Percentiles rank a stretch among this genome's conserved stretches.
Evolutionary conservation across 2,888 invertebrate genomes (phyloP).

Genomic region (Cryptocheilus praepositus): DNA sequence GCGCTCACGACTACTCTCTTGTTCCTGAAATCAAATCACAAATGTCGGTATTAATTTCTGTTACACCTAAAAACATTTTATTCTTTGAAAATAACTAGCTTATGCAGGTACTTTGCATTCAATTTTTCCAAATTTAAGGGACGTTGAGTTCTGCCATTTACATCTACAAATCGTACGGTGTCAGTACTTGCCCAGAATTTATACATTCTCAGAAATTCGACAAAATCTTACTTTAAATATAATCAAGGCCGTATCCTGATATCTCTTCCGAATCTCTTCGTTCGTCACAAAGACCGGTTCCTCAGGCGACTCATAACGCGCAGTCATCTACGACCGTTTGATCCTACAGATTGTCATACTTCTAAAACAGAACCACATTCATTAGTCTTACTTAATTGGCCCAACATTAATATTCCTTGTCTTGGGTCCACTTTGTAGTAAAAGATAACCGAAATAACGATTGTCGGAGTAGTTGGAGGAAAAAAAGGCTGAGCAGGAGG

Average conservation of each 20-base stretch:
- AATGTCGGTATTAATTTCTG: not conserved
- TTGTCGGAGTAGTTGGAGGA: no score
- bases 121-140: not conserved
- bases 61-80: not conserved
- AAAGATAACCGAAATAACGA: no score
- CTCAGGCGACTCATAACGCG: slow-evolving; percentile 65
- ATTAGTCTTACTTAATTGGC: no score
- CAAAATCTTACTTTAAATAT: slow-evolving; percentile 67
- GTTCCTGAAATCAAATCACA: slow-evolving; percentile 59
- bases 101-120: not conserved
- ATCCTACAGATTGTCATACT: not conserved
- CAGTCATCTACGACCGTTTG: slow-evolving; percentile 61
- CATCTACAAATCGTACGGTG: no score
- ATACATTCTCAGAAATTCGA: not conserved
- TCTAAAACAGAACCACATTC: no score
- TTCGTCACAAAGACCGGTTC: slow-evolving; percentile 53
- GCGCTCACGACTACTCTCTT: slow-evolving; percentile 53
- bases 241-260: slow-evolving; percentile 68
- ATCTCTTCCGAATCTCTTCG: slow-evolving; percentile 67
- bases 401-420: no score
- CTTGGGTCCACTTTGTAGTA: no score
- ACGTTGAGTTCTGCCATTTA: not conserved
- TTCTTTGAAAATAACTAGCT: not conserved
- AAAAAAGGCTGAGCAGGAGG: no score
- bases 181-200: not conserved